Base-by-base conservation (phyloP, 2,888 invertebrate genomes). In the Terebella lapidaria region DNA sequence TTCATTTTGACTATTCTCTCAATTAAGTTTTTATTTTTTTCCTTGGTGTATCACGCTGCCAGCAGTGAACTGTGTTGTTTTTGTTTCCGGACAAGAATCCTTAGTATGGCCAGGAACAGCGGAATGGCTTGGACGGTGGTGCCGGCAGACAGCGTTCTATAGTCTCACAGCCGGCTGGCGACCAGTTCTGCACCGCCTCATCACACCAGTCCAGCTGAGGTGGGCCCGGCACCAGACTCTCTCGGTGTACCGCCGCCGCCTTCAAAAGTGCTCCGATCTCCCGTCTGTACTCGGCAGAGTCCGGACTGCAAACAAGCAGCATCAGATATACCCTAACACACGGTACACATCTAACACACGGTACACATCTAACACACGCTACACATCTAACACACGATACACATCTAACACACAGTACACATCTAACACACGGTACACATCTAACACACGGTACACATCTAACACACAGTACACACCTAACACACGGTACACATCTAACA, bases 141-240 rank as follows among this genome's bases (percentile, higher is more conserved):
- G 62, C 57, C 42, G 52, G 47, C 55, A 62, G 54, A 58, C 69
- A 69, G 25, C 65, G 52, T 46, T 64, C 46, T 2, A 69, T 56
- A 54, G 65, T 67, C 56, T 69, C 69, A 59, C 69, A 69, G 1
- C 69, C 69, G 3, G 51, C 30, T 10, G 69, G 69, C 10, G 69
- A 54, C 69, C 69, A 69, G 57, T 69, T 69, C 69, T 69, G 56
- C n/a, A 68, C 60, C 27, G 65, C 59, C 10, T 64, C 54, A 52
- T 69, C 69, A 46, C 69, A 69, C 63, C 61, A 63, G 45, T 69
- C 63, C 51, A 68, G 57, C 55, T 69, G 65, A 3, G 69, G 66
- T 24, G 57, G 35, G 2, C 58, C 67, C 22, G 56, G 56, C 22
- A 52, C 30, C 60, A 69, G 53, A 10, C 42, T 56, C 1, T 49